A percentile compares a stretch with the other conserved stretches of the same genome.
phyloP scores from a whole-genome alignment of 2,797 vertebrate species.

The Erpetoichthys calabaricus region DNA sequence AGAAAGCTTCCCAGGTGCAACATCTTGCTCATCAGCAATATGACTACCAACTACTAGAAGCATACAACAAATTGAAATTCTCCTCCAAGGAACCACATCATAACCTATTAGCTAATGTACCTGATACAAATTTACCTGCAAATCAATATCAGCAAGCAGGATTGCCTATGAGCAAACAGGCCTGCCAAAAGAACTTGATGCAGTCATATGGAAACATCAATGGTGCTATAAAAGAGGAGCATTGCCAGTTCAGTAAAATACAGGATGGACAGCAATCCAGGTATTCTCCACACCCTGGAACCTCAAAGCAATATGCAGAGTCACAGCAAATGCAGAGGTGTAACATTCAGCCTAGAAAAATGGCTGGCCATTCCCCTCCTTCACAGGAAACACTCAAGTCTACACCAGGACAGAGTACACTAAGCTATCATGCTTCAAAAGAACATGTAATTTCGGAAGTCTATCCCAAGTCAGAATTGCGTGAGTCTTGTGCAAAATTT shows the following conservation, averaged over 20 bases:
- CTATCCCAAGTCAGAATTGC: slow-evolving; percentile 43
- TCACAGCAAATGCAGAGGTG: slow-evolving; percentile 41
- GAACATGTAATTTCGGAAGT: slow-evolving; percentile 29
- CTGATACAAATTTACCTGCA: slow-evolving; percentile 34
- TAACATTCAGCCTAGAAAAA: too few relatives aligned
- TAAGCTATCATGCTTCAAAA: slow-evolving; percentile 40
- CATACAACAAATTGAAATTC: slow-evolving; percentile 11
- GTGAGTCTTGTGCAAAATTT: slow-evolving; percentile 39
- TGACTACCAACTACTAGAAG: slow-evolving; percentile 15
- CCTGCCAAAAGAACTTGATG: slow-evolving; percentile 38
- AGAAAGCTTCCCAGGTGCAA: slow-evolving; percentile 39
- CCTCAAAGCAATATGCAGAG: slow-evolving; percentile 50
- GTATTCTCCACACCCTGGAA: slow-evolving; percentile 50
- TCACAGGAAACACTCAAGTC: slow-evolving; percentile 35
- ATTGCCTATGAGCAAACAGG: slow-evolving; percentile 27
- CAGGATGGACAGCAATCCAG: slow-evolving; percentile 43
- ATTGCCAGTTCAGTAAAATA: slow-evolving; percentile 27
- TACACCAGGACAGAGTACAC: slow-evolving; percentile 42
- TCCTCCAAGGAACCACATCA: slow-evolving; percentile 23
- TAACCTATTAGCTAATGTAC: slow-evolving; percentile 24
- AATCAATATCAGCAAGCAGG: slow-evolving; percentile 31
- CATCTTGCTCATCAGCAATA: slow-evolving; percentile 13
- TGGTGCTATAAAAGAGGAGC: slow-evolving; percentile 11
- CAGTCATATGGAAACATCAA: slow-evolving; percentile 40
- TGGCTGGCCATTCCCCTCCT: too few relatives aligned